Evolutionary conservation across 2,113 vertebrate genomes (phyloP), one percentile per base, ranked within the genome.

Genomic region (Mastomys coucha): DNA sequence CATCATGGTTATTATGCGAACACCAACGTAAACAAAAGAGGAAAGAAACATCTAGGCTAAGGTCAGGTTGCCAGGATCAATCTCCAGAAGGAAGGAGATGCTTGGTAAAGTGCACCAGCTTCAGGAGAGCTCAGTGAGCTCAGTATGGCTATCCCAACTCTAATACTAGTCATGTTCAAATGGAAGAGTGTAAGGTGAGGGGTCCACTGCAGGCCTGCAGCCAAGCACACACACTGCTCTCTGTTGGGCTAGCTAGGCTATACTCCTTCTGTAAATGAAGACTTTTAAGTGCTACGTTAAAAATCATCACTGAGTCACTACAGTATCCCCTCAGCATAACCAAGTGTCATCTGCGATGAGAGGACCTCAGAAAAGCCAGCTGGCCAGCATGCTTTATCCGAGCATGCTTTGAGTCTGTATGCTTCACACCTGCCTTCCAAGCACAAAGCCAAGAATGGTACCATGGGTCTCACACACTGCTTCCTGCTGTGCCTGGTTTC

Each of bases 1-100:
- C 88, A 73, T 97, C 97, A 92, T 2, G 7, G 90, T 51, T 36
- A 94, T 91, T 51, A 96, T 42, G 93, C 81, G 81, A 93, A 76
- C 8, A 73, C 58, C 80, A 28, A 73, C 91, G 58, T 45, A 89
- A 72, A 93, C 93, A 86, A 33, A 65, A 85, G 82, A 72, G 72
- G 53, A 49, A 63, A 87, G 91, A 77, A 87, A 53, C 31, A 72
- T 26, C 87, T 11, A 76, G 76, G 92, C 39, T 84, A 67, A 0
- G 51, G 84, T 51, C 85, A 95, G 77, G 94, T 65, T 92, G 96
- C 91, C 24, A 2, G 51, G 72, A 72, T 92, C 94, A n/a, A 76
- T 85, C 92, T 91, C 80, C 26, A 7, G 89, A 69, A 60, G 45
- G 80, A 69, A 88, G 85, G 69, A 42, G 56, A 67, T 0, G 7